A percentile compares a stretch with the other conserved stretches of the same genome.
Evolutionary conservation across 2,113 vertebrate species (phyloP).

Genomic region (Himantopus leucocephalus): DNA sequence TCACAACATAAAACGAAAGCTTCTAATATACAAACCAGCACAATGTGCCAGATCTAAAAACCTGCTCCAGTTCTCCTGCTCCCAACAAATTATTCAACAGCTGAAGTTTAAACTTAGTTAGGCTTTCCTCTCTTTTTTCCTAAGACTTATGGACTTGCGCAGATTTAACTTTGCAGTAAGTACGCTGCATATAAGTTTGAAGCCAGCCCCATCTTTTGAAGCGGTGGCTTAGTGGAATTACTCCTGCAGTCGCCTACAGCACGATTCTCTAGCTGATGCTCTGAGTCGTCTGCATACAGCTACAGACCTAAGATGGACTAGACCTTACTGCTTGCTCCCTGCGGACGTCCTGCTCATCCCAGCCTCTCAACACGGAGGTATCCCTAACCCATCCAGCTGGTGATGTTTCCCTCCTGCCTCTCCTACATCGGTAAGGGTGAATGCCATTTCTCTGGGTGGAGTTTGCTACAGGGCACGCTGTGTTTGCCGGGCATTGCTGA

Average conservation of each 20-base stretch:
- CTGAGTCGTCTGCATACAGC: background rate
- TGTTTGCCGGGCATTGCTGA: background rate
- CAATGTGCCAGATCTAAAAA: background rate
- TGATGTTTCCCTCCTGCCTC: background rate
- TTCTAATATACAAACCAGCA: too few species aligned
- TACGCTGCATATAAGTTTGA: background rate
- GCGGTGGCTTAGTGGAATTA: background rate
- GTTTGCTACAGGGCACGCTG: background rate
- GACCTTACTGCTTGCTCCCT: background rate
- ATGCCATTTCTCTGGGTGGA: background rate
- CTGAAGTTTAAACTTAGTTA: background rate
- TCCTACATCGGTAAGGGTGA: too few species aligned
- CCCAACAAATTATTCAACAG: background rate
- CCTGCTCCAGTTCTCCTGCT: background rate
- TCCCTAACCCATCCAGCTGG: background rate
- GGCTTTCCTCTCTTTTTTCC: background rate
- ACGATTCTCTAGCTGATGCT: background rate
- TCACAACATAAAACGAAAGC: background rate
- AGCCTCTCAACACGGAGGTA: accelerated
- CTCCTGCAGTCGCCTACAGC: background rate
- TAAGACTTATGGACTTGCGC: background rate
- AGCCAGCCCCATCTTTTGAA: background rate
- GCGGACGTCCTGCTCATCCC: background rate
- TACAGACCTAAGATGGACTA: background rate
- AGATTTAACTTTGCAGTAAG: background rate